phyloP scores from a whole-genome alignment of 2,797 vertebrate species.

The Nannoperca australis region DNA sequence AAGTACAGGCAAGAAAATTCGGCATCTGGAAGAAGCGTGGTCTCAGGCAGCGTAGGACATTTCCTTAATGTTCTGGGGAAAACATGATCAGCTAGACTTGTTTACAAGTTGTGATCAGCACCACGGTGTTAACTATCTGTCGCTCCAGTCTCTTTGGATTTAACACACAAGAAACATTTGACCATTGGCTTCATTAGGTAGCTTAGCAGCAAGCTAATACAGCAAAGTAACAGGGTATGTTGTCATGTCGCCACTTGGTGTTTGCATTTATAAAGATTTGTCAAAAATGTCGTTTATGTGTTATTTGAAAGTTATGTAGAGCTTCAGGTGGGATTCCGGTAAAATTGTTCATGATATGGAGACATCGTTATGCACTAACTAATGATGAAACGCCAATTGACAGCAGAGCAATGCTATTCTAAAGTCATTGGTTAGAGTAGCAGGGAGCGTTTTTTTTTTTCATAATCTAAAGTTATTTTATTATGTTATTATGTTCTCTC shows the following conservation, averaged over 20 bases:
- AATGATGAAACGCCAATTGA: neutral
- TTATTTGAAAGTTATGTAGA: neutral
- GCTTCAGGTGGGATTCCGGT: neutral
- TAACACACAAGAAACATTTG: slow-evolving; percentile 7
- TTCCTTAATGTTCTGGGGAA: neutral
- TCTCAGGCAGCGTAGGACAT: neutral
- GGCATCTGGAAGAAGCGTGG: neutral
- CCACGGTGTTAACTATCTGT: slow-evolving; percentile 2
- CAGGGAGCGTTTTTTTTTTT: too few relatives aligned
- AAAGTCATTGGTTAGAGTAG: too few relatives aligned
- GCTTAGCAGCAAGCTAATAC: neutral
- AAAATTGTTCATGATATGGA: neutral
- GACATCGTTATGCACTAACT: neutral
- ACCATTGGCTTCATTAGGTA: slow-evolving; percentile 15
- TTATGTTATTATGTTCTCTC: too few relatives aligned
- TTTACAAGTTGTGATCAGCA: neutral
- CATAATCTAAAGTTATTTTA: too few relatives aligned
- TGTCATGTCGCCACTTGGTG: neutral
- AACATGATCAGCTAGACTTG: neutral
- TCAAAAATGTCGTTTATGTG: neutral
- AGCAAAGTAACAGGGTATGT: neutral
- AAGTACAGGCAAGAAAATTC: neutral
- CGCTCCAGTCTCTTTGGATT: slow-evolving; percentile 20
- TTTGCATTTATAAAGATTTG: neutral
- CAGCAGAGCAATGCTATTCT: too few relatives aligned